phyloP scores from a whole-genome alignment of 2,888 invertebrate genomes.

The Apotomis turbidana region DNA sequence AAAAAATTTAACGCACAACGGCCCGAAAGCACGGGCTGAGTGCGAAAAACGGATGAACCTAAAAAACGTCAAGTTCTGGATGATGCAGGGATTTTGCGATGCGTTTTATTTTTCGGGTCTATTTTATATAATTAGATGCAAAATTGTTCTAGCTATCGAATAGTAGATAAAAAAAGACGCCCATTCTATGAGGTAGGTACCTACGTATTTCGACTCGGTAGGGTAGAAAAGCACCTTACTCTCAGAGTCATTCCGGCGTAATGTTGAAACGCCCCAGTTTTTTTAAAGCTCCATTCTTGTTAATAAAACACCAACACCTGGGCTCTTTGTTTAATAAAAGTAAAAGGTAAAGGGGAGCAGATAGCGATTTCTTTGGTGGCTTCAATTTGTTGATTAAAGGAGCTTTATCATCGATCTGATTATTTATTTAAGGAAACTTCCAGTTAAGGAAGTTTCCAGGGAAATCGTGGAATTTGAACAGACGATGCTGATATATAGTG shows the following conservation, averaged over 20 bases:
- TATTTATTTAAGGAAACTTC: background rate
- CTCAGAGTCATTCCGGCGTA: background rate
- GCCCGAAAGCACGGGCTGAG: too few species aligned
- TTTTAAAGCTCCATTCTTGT: constrained; percentile 10
- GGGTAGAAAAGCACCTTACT: background rate
- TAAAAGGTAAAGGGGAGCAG: constrained; percentile 13
- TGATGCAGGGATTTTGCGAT: too few species aligned
- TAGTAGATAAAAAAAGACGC: too few species aligned
- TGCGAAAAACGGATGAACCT: too few species aligned
- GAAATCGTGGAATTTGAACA: background rate
- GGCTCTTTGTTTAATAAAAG: constrained; percentile 27
- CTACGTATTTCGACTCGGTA: too few species aligned
- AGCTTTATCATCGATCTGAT: constrained; percentile 9
- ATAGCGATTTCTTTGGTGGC: background rate
- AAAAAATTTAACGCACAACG: too few species aligned
- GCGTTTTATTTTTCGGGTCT: too few species aligned
- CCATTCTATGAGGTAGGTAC: too few species aligned
- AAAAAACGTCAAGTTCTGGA: too few species aligned
- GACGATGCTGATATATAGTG: background rate
- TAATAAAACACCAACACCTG: constrained; percentile 13
- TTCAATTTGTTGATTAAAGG: constrained; percentile 26
- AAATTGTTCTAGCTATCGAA: too few species aligned
- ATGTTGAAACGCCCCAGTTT: constrained; percentile 4
- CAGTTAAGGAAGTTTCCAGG: too few species aligned
- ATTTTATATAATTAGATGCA: too few species aligned